These are phyloP conservation scores for Terebella lapidaria DNA, from an alignment of 2,888 invertebrate genomes.

Conservation along the genomic window DNA sequence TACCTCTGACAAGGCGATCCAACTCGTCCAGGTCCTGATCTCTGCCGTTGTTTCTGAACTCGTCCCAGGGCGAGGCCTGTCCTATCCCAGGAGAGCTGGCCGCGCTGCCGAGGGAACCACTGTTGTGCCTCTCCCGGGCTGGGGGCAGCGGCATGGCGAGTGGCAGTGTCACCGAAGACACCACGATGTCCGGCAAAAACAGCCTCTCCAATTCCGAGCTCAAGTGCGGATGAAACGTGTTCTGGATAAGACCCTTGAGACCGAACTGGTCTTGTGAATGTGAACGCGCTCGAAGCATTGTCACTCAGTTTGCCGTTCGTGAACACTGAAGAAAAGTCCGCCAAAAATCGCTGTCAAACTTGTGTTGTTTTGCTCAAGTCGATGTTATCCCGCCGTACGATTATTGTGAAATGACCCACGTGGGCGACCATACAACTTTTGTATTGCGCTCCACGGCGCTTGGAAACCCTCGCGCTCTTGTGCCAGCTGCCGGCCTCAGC, in stretches of 20 bases:
- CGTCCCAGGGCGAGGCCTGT: constrained; percentile 20
- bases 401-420: too few species aligned
- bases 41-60: constrained; percentile 22
- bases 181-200: not conserved
- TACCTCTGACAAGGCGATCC: constrained; percentile 20
- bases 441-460: not conserved
- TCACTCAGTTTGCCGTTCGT: too few species aligned
- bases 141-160: not conserved
- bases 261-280: not conserved
- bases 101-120: not conserved
- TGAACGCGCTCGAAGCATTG: too few species aligned
- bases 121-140: not conserved
- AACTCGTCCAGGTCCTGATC: constrained; percentile 25
- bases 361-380: too few species aligned
- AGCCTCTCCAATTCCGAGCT: constrained; percentile 2
- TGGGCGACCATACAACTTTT: too few species aligned
- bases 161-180: not conserved
- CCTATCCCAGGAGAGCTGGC: not conserved
- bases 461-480: not conserved
- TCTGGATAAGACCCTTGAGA: not conserved
- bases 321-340: too few species aligned
- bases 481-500: not conserved
- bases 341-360: too few species aligned
- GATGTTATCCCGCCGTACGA: too few species aligned
- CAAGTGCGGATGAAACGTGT: not conserved